Evolutionary conservation across 2,797 vertebrate species (phyloP).

Genomic region (Phataginus tetradactyla): DNA sequence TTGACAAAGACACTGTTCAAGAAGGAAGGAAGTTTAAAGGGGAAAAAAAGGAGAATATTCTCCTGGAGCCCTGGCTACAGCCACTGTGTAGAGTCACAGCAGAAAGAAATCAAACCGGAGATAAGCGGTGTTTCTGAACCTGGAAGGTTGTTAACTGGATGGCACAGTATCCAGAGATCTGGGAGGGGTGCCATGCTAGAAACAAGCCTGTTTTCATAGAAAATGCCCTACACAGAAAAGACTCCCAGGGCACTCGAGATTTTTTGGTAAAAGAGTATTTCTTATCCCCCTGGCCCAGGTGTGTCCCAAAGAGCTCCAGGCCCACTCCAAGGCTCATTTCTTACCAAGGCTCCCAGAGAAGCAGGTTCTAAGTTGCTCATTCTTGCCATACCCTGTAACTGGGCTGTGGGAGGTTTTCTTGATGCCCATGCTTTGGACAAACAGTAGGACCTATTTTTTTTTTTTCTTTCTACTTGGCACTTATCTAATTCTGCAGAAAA

Average conservation of each 20-base stretch:
- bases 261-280: not conserved
- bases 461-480: not conserved
- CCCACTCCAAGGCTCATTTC: not conserved
- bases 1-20: not conserved
- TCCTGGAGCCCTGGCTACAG: not conserved
- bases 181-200: not conserved
- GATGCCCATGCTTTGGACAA: not conserved
- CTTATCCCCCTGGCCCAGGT: not conserved
- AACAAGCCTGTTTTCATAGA: not conserved
- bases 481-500: not conserved
- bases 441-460: not conserved
- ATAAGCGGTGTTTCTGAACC: not conserved
- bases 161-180: not conserved
- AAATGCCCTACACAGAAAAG: not conserved
- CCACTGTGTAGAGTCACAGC: not conserved
- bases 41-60: not conserved
- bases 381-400: not conserved
- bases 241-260: not conserved
- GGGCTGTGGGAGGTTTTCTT: not conserved
- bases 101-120: not conserved
- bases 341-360: not conserved
- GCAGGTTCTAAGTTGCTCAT: not conserved
- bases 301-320: not conserved
- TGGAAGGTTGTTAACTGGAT: not conserved
- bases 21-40: not conserved